Evolutionary conservation across 23 tunicate species (phyloP).

Genomic region (Styela clava): DNA sequence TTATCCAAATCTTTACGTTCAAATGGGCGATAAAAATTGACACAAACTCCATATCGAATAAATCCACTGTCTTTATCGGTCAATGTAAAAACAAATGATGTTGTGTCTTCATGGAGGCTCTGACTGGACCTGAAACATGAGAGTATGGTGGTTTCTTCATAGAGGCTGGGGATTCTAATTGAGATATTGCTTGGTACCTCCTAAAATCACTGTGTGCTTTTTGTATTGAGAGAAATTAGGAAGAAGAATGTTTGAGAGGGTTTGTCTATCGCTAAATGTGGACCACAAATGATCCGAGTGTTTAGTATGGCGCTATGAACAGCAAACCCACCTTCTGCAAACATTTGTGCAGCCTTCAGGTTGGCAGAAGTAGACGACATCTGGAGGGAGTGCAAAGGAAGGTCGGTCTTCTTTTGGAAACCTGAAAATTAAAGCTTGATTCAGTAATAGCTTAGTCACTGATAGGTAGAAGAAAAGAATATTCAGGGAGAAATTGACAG

Average conservation of each 20-base stretch:
- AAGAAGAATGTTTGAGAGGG: too few species aligned
- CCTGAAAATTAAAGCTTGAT: slow-evolving; percentile 48
- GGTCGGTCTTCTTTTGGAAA: slow-evolving; percentile 65
- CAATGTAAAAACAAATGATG: slow-evolving; percentile 96
- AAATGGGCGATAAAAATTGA: slow-evolving; percentile 95
- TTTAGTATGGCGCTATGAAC: too few species aligned
- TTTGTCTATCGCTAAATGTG: too few species aligned
- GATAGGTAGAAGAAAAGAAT: too few species aligned
- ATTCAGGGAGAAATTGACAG: too few species aligned
- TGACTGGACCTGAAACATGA: slow-evolving; percentile 70
- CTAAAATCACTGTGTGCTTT: too few species aligned
- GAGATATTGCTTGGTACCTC: too few species aligned
- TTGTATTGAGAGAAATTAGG: too few species aligned
- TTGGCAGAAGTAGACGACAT: slow-evolving; percentile 98
- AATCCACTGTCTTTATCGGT: slow-evolving; percentile 96
- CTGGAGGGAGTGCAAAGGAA: slow-evolving; percentile 70
- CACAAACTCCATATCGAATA: slow-evolving; percentile 94
- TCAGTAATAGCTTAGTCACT: neutral
- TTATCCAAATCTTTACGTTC: slow-evolving; percentile 84
- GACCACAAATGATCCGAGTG: too few species aligned
- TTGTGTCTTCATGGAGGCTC: slow-evolving; percentile 91
- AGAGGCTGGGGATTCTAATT: neutral
- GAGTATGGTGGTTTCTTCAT: neutral
- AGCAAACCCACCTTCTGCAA: slow-evolving; percentile 62
- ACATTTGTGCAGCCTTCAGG: slow-evolving; percentile 95